Conservation (phyloP, 2,113 vertebrate genomes). For the Paralichthys olivaceus region DNA sequence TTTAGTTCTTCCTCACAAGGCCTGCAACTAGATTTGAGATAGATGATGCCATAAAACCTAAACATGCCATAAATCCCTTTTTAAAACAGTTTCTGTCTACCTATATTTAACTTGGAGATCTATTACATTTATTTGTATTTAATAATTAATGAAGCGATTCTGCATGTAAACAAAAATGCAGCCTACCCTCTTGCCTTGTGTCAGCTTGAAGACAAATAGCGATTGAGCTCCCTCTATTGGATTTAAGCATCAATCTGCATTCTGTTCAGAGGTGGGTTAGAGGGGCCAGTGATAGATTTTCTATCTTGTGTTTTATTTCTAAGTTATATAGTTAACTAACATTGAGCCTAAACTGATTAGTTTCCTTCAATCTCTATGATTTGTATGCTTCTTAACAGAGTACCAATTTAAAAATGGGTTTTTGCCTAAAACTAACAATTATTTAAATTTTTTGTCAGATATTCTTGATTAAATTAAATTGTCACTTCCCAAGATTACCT, state of each 20-base stretch:
- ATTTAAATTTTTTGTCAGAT: no score
- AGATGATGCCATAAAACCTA: not conserved
- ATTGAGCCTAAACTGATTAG: no score
- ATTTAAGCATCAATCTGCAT: constrained; percentile 45
- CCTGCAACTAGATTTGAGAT: constrained; percentile 24
- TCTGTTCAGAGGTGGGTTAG: constrained; percentile 32
- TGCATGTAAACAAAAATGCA: constrained; percentile 39
- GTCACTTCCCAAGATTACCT: not conserved
- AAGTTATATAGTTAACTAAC: not conserved
- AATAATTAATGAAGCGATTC: constrained; percentile 28
- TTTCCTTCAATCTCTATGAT: no score
- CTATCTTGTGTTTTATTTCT: not conserved
- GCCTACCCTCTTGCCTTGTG: not conserved
- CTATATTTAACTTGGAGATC: not conserved
- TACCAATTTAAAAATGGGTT: no score
- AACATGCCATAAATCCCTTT: not conserved
- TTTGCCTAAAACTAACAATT: no score
- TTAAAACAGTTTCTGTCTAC: not conserved
- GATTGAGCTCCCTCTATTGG: constrained; percentile 82
- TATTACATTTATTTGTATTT: constrained; percentile 1
- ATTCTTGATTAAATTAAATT: not conserved
- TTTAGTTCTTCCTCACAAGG: constrained; percentile 4
- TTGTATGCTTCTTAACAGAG: no score
- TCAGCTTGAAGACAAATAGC: constrained; percentile 58
- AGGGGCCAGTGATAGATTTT: not conserved